A percentile compares a stretch with the other conserved stretches of the same genome.
Evolutionary conservation across 2,113 vertebrate species (phyloP).

Genomic region (Odocoileus virginianus): DNA sequence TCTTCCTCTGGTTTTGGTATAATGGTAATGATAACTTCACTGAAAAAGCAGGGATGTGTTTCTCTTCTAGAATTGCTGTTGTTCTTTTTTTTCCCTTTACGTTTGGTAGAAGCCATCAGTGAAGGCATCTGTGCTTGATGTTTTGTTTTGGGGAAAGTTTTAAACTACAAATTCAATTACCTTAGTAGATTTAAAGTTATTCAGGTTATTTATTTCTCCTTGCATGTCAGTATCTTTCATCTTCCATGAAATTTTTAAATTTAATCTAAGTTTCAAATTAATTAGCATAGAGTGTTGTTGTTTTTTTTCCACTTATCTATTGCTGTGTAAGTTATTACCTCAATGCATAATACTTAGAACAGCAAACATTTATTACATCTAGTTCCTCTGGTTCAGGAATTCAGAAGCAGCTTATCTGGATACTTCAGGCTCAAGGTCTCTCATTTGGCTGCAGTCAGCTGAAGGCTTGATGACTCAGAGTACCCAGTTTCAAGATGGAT

Average conservation of each 20-base stretch:
- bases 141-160: neutral
- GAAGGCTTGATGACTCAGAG: neutral
- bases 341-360: neutral
- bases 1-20: neutral
- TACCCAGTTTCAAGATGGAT: neutral
- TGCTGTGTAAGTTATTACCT: neutral
- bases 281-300: neutral
- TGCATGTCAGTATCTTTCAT: neutral
- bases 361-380: neutral
- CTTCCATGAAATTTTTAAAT: neutral
- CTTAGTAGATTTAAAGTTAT: neutral
- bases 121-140: neutral
- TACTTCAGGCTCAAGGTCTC: neutral
- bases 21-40: neutral
- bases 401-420: neutral
- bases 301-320: neutral
- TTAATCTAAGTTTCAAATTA: neutral
- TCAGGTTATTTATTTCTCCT: neutral
- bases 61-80: neutral
- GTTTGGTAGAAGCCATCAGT: neutral
- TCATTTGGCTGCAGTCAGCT: neutral
- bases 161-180: neutral
- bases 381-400: neutral
- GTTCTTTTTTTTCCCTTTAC: neutral
- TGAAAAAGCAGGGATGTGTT: neutral